Base-by-base conservation (phyloP, 2,888 invertebrate genomes). In the Dolichomitus sp. region DNA sequence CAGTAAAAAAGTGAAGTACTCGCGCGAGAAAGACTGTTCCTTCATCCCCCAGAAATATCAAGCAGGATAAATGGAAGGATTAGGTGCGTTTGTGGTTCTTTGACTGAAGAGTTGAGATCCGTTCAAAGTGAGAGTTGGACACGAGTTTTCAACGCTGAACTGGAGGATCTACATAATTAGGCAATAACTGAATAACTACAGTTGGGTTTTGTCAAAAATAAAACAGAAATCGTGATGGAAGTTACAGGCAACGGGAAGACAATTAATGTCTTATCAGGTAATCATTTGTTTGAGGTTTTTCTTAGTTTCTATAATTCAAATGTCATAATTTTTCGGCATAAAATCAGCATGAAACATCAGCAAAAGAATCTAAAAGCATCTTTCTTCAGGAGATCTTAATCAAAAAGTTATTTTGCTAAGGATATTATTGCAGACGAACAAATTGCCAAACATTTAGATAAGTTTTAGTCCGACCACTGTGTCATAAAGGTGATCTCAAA, bases 1-100 rank as follows among this genome's bases (percentile, higher is more conserved):
- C 40, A 33, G 42, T 37, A 66, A 45, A 74, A 78, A 69, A 14
- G 33, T 45, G 19, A 61, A 74, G 73, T 57, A 61, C 61, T 42
- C 50, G n/a, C 30, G 11, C 30, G 7, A 19, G 27, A 54, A 37
- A 65, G 48, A 78, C 37, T 61, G 5, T 61, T 33, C 50, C 14
- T 61, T 1, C 50, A 73, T 14, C 30, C 48, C 45, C 11, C 50
- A 27, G 70, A 72, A 72, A 12, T 59, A 48, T 17, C 54, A 11
- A 14, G 65, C 52, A 14, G 74, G 69, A 69, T 78, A 63, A 74
- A 81, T 76, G 23, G 63, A 69, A 63, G 77, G 69, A 80, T 80
- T 80, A 80, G 66, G n/a, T 4, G 54, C 52, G 48, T 17, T 48
- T 30, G 14, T 57, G 81, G 68, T 74, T 68, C 40, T 52, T 65